Evolutionary conservation across 1,140 invertebrate genomes (phyloP).

Genomic region (Achroia grisella): DNA sequence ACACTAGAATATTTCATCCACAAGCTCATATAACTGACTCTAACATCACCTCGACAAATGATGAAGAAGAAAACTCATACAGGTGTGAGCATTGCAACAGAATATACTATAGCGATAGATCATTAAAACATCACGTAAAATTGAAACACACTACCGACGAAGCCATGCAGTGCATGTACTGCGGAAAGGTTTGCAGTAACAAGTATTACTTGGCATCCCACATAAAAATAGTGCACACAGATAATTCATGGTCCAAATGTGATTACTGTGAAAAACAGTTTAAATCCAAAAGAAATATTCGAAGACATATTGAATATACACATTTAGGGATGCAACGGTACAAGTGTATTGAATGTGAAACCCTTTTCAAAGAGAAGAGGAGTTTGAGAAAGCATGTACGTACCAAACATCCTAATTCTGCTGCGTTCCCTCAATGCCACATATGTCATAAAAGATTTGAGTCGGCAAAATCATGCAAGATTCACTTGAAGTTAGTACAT

Average conservation of each 20-base stretch:
- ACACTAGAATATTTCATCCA: constrained; percentile 45
- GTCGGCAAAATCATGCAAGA: constrained; percentile 54
- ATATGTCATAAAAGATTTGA: constrained; percentile 51
- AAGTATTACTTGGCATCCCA: constrained; percentile 48
- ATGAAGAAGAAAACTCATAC: constrained; percentile 16
- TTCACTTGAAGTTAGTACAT: constrained; percentile 48
- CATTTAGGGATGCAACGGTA: constrained; percentile 45
- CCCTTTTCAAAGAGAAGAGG: constrained; percentile 50
- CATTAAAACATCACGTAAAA: constrained; percentile 43
- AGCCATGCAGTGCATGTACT: constrained; percentile 30
- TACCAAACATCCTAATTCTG: constrained; percentile 41
- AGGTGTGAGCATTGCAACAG: constrained; percentile 39
- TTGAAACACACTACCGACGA: constrained; percentile 43
- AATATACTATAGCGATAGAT: constrained; percentile 44
- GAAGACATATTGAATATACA: constrained; percentile 42
- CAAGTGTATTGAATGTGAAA: constrained; percentile 52
- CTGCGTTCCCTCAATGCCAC: constrained; percentile 45
- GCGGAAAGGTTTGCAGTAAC: constrained; percentile 43
- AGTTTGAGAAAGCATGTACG: constrained; percentile 50
- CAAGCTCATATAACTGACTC: constrained; percentile 36
- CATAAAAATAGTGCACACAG: constrained; percentile 40
- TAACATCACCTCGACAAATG: constrained; percentile 28
- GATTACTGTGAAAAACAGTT: constrained; percentile 49
- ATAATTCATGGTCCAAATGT: constrained; percentile 36
- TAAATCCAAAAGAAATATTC: constrained; percentile 43